A percentile compares a stretch with the other conserved stretches of the same genome.
These are phyloP conservation scores for Lysandra bellargus DNA, from an alignment of 2,888 invertebrate genomes.

Conservation along the genomic window DNA sequence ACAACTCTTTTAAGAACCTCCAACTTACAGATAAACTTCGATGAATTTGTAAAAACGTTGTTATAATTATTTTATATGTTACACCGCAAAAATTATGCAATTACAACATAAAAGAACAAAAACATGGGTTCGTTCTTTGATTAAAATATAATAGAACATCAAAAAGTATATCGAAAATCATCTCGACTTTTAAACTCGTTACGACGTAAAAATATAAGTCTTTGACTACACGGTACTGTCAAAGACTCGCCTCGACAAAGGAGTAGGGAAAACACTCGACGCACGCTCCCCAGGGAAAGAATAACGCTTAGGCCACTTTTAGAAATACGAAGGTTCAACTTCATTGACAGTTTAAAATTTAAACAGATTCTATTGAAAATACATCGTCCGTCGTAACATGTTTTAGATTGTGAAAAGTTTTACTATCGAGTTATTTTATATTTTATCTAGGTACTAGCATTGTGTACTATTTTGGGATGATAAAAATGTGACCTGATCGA, in stretches of 20 bases:
- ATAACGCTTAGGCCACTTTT: constrained; percentile 26
- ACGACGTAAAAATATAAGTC: constrained; percentile 35
- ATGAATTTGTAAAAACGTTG: too few species aligned
- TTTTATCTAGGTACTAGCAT: neutral
- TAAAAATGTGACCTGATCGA: too few species aligned
- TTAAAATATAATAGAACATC: neutral
- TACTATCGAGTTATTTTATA: neutral
- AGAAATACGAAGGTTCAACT: constrained; percentile 26
- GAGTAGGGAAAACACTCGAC: constrained; percentile 37
- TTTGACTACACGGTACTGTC: neutral
- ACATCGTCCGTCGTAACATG: neutral
- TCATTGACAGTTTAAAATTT: constrained; percentile 27
- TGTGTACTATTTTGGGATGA: too few species aligned
- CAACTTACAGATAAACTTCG: too few species aligned
- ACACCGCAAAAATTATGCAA: neutral
- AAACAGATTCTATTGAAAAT: neutral
- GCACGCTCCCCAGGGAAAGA: constrained; percentile 36
- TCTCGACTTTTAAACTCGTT: constrained; percentile 37
- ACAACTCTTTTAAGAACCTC: too few species aligned
- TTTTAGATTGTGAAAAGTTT: neutral
- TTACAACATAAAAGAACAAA: neutral
- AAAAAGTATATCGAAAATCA: constrained; percentile 32
- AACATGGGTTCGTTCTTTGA: neutral
- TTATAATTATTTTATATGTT: too few species aligned
- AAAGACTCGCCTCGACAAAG: constrained; percentile 34